These are phyloP conservation scores for Actinostola sp. DNA, from an alignment of 92 coral and sea anemone species.

Conservation along the genomic window DNA sequence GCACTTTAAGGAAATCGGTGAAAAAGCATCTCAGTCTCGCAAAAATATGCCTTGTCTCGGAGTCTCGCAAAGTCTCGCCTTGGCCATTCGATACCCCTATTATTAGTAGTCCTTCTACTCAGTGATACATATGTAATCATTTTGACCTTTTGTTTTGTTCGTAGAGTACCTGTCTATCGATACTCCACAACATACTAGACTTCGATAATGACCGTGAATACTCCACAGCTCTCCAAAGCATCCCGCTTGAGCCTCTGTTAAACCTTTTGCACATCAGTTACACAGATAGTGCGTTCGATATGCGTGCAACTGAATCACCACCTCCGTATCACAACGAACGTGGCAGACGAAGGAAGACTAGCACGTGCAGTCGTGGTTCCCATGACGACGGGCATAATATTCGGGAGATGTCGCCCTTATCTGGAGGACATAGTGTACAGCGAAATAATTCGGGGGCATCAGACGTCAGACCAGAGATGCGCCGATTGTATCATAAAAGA, in stretches of 20 bases:
- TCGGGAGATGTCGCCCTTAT: conserved; percentile 49
- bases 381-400: conserved; percentile 63
- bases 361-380: conserved; percentile 79
- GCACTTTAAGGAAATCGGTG: too few species aligned
- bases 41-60: too few species aligned
- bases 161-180: conserved; percentile 90
- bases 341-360: conserved; percentile 63
- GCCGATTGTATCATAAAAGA: conserved; percentile 61
- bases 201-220: conserved; percentile 93
- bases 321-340: conserved; percentile 58
- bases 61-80: too few species aligned
- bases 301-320: conserved; percentile 74
- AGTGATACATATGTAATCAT: background rate
- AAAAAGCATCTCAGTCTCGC: too few species aligned
- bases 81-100: too few species aligned
- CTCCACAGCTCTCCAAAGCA: conserved; percentile 84
- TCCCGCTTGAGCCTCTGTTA: conserved; percentile 88
- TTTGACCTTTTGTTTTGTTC: background rate
- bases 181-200: conserved; percentile 90
- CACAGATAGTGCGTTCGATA: conserved; percentile 81
- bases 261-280: conserved; percentile 83
- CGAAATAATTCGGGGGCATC: conserved; percentile 86
- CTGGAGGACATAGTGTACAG: conserved; percentile 51
- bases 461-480: conserved; percentile 59
- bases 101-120: background rate